Base-by-base conservation (phyloP, 2,797 vertebrate genomes). In the Semaprochilodus insignis region DNA sequence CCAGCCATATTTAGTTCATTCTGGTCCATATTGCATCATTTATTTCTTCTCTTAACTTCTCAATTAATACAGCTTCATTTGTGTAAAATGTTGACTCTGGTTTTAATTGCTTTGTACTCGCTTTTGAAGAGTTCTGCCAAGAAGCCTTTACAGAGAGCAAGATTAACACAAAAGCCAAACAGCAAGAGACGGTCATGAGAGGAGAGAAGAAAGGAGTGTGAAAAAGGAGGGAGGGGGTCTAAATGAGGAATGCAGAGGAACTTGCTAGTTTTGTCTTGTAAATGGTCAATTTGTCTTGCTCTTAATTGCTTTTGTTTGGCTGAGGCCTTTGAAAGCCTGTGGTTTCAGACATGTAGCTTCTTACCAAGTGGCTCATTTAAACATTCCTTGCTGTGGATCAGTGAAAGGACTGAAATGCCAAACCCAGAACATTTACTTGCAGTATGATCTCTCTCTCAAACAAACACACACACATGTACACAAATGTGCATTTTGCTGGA, bases 251-350 rank as follows among this genome's bases (percentile, higher is more conserved):
- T 67, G n/a, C 48, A 54, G 40, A 15, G 52, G 34, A 65, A 31
- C 25, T 65, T 27, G 13, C 23, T 63, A 63, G 62, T 25, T 52
- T 52, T 25, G n/a, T 71, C 69, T 63, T 63, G 14, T 31, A 63
- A 63, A 71, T 71, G n/a, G 69, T 52, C 48, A 15, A 19, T 72
- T 72, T 72, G 48, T 65, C 62, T 65, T 65, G 27, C 44, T 72
- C 48, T 72, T 72, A 72, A 21, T 31, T 73, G 71, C 25, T 55
- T 73, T 54, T 73, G 71, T 54, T 73, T 73, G 71, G 16, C 52
- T 67, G 34, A 40, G 40, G 31, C 65, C 65, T 67, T 40, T 67
- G 19, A 67, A 67, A 67, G 27, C 19, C 3, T 51, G 51, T 31
- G 52, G 17, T 59, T 74, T 74, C 54, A 57, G 54, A 57, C 1